These are phyloP conservation scores for Cyclophora punctaria DNA, from an alignment of 2,888 invertebrate genomes.

Conservation along the genomic window DNA sequence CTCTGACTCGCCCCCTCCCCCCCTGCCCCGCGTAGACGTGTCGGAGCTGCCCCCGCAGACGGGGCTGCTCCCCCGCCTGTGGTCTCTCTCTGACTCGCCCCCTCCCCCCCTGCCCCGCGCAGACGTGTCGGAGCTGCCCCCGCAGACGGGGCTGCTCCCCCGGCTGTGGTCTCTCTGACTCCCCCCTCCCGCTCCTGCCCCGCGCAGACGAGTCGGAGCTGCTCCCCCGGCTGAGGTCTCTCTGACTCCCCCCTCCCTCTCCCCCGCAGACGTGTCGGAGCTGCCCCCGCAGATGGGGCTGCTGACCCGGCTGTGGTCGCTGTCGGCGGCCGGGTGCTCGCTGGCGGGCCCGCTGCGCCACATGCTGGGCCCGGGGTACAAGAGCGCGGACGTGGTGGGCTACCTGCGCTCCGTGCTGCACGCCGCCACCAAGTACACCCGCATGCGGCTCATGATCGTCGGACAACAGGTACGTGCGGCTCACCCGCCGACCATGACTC, in stretches of 20 bases:
- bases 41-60: conserved; percentile 94
- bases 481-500: too few species aligned
- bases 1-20: too few species aligned
- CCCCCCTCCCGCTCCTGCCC: conserved; percentile 1
- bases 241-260: conserved; percentile 2
- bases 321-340: conserved; percentile 92
- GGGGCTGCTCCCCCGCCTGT: conserved; percentile 92
- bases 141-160: conserved; percentile 94
- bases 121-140: conserved; percentile 91
- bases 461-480: conserved; percentile 80
- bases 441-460: conserved; percentile 97
- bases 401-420: conserved; percentile 90
- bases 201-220: conserved; percentile 85
- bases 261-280: conserved; percentile 82
- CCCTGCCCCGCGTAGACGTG: conserved; percentile 75
- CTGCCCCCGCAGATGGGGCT: conserved; percentile 97
- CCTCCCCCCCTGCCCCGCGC: conserved; percentile 27
- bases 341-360: conserved; percentile 89
- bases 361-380: conserved; percentile 94
- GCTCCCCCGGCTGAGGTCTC: conserved; percentile 94
- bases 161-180: conserved; percentile 88
- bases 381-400: conserved; percentile 94
- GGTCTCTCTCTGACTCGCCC: conserved; percentile 78
- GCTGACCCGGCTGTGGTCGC: conserved; percentile 95
- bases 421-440: conserved; percentile 93